Evolutionary conservation across 2,113 vertebrate genomes (phyloP), one percentile per base, ranked within the genome.

Genomic region (Tonatia bakeri): DNA sequence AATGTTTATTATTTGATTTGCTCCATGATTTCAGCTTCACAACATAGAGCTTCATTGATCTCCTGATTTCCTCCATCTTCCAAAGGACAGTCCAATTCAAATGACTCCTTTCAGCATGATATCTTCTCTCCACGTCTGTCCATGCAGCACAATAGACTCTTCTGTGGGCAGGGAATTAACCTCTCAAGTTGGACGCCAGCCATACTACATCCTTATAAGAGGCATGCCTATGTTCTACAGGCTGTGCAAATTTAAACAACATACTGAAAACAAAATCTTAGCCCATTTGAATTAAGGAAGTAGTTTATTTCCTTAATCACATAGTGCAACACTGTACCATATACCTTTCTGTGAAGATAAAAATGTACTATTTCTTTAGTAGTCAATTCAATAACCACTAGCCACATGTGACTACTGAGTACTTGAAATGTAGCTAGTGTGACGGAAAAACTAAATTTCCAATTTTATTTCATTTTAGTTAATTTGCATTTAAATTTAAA

Each of bases 381-480:
- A 73, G 19, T 50, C 83, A 59, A 31, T 82, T 76, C 36, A 80
- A 43, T 61, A 70, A 19, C 76, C 45, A 50, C 40, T 47, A n/a
- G 20, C 5, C 36, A 54, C 15, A 59, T 52, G 7, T 45, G 17
- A 33, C 50, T 77, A 86, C 10, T 52, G 20, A 86, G 24, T 24
- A 43, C 20, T 56, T 84, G 2, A 79, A 87, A 56, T 50, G 16
- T 38, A 83, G 56, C 26, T 61, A 43, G 20, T 79, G 24, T 70
- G 20, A 6, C 15, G 33, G 33, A 84, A 16, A 3, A 80, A 9
- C 20, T 82, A 24, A 89, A 64, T 50, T 95, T 92, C 81, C 47
- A 43, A 91, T 86, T 93, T 76, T 36, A 93, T 52, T 92, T 76
- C 40, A 79, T 91, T 81, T 87, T 91, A 89, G 54, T 91, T 64